Evolutionary conservation across 2,797 vertebrate genomes (phyloP).

Genomic region (Muscicapa striata): DNA sequence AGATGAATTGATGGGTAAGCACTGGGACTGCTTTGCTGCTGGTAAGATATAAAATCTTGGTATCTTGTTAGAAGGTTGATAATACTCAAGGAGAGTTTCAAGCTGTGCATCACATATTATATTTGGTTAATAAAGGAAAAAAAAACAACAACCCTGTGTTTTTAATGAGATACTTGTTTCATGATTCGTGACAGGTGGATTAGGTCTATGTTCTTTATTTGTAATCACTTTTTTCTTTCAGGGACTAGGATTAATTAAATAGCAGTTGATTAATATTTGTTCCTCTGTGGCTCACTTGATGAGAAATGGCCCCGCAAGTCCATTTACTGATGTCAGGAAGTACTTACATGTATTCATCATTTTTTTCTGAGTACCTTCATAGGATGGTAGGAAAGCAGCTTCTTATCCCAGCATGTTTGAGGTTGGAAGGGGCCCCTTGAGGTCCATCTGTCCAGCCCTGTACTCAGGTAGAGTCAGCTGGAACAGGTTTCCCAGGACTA

Average conservation of each 20-base stretch:
- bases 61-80: neutral
- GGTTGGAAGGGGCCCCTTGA: neutral
- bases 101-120: neutral
- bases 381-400: neutral
- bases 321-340: neutral
- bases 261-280: neutral
- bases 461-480: neutral
- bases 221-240: neutral
- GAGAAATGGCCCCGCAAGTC: neutral
- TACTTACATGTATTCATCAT: neutral
- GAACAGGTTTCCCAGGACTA: neutral
- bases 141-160: neutral
- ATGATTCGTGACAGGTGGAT: neutral
- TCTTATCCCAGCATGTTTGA: neutral
- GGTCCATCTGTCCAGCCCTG: neutral
- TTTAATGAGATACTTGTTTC: neutral
- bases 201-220: neutral
- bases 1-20: neutral
- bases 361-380: neutral
- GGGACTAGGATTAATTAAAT: neutral
- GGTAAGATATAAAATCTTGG: neutral
- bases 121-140: neutral
- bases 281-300: neutral
- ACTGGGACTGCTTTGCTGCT: neutral
- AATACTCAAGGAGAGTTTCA: neutral